A percentile compares a stretch with the other conserved stretches of the same genome.
phyloP scores from a whole-genome alignment of 2,113 vertebrate genomes.

The Xiphophorus maculatus region DNA sequence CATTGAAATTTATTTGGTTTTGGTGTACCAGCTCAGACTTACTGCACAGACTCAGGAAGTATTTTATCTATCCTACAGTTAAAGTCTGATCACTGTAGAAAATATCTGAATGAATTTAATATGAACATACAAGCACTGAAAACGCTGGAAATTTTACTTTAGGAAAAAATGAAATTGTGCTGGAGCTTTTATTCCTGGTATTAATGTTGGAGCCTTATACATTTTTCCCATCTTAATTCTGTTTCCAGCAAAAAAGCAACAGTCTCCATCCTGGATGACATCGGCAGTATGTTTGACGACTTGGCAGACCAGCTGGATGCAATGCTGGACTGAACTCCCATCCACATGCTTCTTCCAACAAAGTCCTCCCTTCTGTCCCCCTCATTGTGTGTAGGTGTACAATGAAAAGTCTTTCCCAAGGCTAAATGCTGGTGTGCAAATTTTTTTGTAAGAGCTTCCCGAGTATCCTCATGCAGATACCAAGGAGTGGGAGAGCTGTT shows the following conservation, averaged over 20 bases:
- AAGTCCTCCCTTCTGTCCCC: constrained; percentile 4
- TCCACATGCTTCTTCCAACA: constrained; percentile 15
- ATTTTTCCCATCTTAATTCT: constrained; percentile 11
- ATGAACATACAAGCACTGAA: background rate
- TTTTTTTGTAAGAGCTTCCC: constrained; percentile 46
- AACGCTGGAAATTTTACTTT: background rate
- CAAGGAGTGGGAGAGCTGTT: constrained; percentile 41
- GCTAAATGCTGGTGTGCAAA: constrained; percentile 40
- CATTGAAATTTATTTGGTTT: background rate
- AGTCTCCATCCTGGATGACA: constrained; percentile 78
- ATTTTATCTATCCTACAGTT: no score
- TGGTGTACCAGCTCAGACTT: background rate
- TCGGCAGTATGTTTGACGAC: constrained; percentile 79
- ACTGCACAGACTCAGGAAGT: background rate
- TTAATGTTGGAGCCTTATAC: background rate
- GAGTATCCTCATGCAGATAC: constrained; percentile 59
- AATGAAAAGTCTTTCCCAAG: constrained; percentile 45
- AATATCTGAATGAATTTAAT: background rate
- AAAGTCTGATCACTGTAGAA: background rate
- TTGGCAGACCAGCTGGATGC: constrained; percentile 77
- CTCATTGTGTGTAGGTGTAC: constrained; percentile 45
- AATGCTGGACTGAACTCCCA: constrained; percentile 73
- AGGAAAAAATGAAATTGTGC: background rate
- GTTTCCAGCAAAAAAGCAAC: constrained; percentile 60
- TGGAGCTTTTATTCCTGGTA: background rate